Evolutionary conservation across 2,888 invertebrate genomes (phyloP).

Genomic region (Coelopa pilipes): DNA sequence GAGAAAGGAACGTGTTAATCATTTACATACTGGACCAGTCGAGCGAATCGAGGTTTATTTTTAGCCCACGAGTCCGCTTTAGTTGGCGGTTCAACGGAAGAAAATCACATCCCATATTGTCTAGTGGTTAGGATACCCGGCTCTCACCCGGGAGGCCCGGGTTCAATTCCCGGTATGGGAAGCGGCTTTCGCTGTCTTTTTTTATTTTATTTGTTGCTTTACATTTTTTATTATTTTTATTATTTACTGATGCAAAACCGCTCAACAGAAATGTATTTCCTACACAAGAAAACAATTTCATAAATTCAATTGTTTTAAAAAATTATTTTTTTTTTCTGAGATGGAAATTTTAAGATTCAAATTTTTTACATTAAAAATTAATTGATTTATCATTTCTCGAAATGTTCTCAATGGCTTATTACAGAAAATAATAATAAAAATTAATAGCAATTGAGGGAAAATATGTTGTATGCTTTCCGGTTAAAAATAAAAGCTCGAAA

Average conservation of each 20-base stretch:
- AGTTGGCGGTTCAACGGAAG: neutral
- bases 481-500: neutral
- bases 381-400: neutral
- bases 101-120: constrained; percentile 46
- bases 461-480: neutral
- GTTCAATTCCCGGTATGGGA: constrained; percentile 52
- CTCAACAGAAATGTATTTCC: too few relatives aligned
- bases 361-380: neutral
- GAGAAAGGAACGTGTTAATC: neutral
- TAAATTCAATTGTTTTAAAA: too few relatives aligned
- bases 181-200: constrained; percentile 4
- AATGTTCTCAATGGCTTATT: neutral
- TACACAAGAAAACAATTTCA: too few relatives aligned
- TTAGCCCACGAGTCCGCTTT: neutral
- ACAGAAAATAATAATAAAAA: neutral
- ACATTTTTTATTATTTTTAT: constrained; percentile 17
- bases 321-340: too few relatives aligned
- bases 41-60: neutral
- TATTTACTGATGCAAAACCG: constrained; percentile 1
- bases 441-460: neutral
- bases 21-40: neutral
- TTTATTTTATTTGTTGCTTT: constrained; percentile 24
- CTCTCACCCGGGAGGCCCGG: constrained; percentile 52
- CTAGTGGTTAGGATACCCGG: constrained; percentile 51
- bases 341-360: neutral